A percentile compares a stretch with the other conserved stretches of the same genome.
These are phyloP conservation scores for Alviniconcha strummeri DNA, from an alignment of 2,888 invertebrate species.

Conservation along the genomic window DNA sequence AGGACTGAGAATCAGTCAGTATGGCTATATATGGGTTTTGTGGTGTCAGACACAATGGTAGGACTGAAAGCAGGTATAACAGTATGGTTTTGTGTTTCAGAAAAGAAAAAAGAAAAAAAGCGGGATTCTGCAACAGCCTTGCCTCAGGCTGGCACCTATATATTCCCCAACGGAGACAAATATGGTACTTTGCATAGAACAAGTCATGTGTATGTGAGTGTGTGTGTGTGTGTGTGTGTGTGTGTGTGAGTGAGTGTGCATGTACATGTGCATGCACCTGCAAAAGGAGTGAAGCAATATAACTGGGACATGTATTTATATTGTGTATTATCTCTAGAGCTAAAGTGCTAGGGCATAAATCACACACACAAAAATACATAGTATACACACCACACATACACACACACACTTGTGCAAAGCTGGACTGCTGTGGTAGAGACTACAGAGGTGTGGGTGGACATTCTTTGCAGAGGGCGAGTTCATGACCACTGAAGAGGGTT, in stretches of 20 bases:
- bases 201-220: no score
- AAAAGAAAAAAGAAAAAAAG: slow-evolving; percentile 60
- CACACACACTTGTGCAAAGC: no score
- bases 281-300: no score
- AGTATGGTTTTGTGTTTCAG: slow-evolving; percentile 31
- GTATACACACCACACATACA: no score
- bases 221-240: not conserved
- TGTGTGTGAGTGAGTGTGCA: no score
- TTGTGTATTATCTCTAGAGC: no score
- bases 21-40: not conserved
- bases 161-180: slow-evolving; percentile 72
- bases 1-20: no score
- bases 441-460: no score
- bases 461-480: slow-evolving; percentile 67
- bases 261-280: no score
- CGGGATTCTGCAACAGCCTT: slow-evolving; percentile 53
- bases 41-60: not conserved
- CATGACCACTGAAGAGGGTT: slow-evolving; percentile 57
- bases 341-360: no score
- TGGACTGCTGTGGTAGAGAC: no score
- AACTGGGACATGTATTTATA: no score
- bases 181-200: slow-evolving; percentile 58
- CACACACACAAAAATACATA: not conserved
- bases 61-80: not conserved
- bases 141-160: slow-evolving; percentile 59